Evolutionary conservation across 2,797 vertebrate genomes (phyloP).

Genomic region (Chaetophractus vellerosus): DNA sequence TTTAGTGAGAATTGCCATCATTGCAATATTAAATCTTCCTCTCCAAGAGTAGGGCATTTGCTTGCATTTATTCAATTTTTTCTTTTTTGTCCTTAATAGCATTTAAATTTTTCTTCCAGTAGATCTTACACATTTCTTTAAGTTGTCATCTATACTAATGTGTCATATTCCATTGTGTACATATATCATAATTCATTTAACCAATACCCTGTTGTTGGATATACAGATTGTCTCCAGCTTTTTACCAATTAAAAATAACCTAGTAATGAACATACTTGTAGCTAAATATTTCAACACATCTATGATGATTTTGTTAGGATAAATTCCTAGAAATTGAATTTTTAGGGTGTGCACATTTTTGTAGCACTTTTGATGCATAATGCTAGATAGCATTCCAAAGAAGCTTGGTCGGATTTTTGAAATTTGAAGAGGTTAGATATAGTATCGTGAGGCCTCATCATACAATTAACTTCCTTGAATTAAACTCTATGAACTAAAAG

Average conservation of each 20-base stretch:
- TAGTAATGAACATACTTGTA: neutral
- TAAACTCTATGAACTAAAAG: neutral
- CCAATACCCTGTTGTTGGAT: too few relatives aligned
- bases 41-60: neutral
- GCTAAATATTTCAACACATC: neutral
- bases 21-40: neutral
- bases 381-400: neutral
- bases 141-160: neutral
- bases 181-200: neutral
- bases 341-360: neutral
- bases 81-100: neutral
- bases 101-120: neutral
- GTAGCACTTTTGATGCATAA: neutral
- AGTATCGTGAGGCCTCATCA: neutral
- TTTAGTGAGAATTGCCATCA: neutral
- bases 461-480: neutral
- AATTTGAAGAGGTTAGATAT: neutral
- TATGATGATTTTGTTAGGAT: neutral
- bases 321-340: neutral
- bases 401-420: neutral
- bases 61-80: neutral
- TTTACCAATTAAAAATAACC: slow-evolving; percentile 2
- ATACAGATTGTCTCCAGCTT: neutral
- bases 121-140: neutral
- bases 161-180: neutral